Conservation (phyloP, 2,888 invertebrate genomes). For the Orthosia gracilis region DNA sequence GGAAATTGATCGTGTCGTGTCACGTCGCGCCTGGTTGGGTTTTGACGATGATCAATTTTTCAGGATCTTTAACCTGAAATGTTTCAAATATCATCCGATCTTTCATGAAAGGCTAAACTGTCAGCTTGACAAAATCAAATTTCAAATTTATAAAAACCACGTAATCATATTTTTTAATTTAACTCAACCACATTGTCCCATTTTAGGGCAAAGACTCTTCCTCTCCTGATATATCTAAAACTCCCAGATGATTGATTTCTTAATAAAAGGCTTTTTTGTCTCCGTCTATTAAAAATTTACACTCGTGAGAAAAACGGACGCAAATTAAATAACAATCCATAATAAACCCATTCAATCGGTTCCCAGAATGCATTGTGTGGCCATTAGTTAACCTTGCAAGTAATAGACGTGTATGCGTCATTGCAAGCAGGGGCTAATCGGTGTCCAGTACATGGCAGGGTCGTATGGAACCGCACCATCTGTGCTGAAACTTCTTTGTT, state of each 20-base stretch:
- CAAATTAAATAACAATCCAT: conserved; percentile 29
- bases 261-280: too few relatives aligned
- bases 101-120: too few relatives aligned
- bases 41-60: conserved; percentile 9
- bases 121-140: too few relatives aligned
- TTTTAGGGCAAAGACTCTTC: too few relatives aligned
- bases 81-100: neutral
- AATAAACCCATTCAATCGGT: conserved; percentile 7
- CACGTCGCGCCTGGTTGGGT: conserved; percentile 1
- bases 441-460: conserved; percentile 44
- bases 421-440: conserved; percentile 22
- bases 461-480: conserved; percentile 58
- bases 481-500: conserved; percentile 44
- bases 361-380: conserved; percentile 30
- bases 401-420: conserved; percentile 34
- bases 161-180: too few relatives aligned
- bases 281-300: neutral
- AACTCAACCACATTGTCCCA: too few relatives aligned
- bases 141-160: too few relatives aligned
- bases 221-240: too few relatives aligned
- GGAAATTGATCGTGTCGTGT: conserved; percentile 31
- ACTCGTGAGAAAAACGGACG: conserved; percentile 1
- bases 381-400: conserved; percentile 34
- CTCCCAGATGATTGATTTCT: neutral
- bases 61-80: neutral